phyloP scores from a whole-genome alignment of 2,113 vertebrate species.

The Prunella fulvescens region DNA sequence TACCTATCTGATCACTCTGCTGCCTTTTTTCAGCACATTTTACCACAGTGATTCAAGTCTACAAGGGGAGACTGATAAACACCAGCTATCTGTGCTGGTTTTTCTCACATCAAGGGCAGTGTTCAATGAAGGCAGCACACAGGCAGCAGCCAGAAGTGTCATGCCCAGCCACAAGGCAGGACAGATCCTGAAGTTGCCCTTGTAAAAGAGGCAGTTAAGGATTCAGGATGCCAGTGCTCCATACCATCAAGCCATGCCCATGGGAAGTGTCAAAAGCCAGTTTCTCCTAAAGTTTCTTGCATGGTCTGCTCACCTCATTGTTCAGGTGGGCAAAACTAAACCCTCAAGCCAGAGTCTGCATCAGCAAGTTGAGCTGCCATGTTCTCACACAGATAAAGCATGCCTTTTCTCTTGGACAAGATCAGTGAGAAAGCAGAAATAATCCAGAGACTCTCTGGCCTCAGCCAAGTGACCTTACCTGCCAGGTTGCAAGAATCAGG shows the following conservation, averaged over 20 bases:
- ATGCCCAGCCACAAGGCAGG: fast-evolving
- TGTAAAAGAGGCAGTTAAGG: neutral
- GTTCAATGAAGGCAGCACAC: neutral
- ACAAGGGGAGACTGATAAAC: neutral
- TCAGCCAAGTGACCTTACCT: neutral
- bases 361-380: neutral
- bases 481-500: neutral
- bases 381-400: neutral
- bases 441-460: neutral
- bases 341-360: neutral
- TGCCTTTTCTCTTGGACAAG: neutral
- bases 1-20: neutral
- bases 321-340: neutral
- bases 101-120: neutral
- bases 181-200: neutral
- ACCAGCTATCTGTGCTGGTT: neutral
- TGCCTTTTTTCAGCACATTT: neutral
- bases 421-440: neutral
- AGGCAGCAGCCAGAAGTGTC: neutral
- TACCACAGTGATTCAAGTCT: neutral
- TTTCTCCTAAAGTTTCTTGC: neutral
- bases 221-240: neutral
- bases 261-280: neutral
- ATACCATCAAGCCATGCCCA: neutral
- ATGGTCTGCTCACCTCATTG: neutral